Base-by-base conservation (phyloP, 2,797 vertebrate species). In the Corythornis leucogaster region DNA sequence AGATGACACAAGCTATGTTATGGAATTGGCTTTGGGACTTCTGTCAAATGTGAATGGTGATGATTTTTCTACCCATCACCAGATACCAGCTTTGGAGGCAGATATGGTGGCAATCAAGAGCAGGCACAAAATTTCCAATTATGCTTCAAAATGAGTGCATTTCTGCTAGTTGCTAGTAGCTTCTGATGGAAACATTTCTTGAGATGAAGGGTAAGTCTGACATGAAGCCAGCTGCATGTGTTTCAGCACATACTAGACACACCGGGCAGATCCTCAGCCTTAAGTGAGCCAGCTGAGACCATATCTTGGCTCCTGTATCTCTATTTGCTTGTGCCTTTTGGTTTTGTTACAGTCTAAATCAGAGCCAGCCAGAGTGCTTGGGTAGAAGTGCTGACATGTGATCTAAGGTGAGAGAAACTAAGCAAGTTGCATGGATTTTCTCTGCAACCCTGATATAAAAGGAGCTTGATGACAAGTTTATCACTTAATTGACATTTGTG, bases 161-260 rank as follows among this genome's bases (percentile, higher is more conserved):
- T 87, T 86, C 66, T 85, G n/a, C 35, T 68, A 51, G 30, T 35
- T 6, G 9, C 64, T 90, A 43, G 58, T 82, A 75, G 70, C n/a
- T 21, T 71, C 73, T 77, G 71, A 63, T 31, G 33, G 53, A 87
- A 38, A 58, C 1, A 2, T 46, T 75, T 73, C 64, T 64, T 71
- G 43, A 77, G 71, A 40, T 25, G 55, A 51, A 69, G 51, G 20
- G 24, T 20, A 79, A 40, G 30, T 48, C 76, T 90, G 74, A 78
- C 7, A 12, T 71, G 62, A 73, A 85, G 64, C 9, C 35, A 81
- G n/a, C 30, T 87, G 38, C 61, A 57, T 6, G 4, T 84, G 87
- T 94, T 93, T 89, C 76, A 74, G 57, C 31, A 80, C 42, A 17
- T 42, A n/a, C 25, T 54, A 80, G n/a, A 67, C 20, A 61, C 20